Conservation (phyloP, 2,888 invertebrate species). For the Xestoiulus laeticollis region DNA sequence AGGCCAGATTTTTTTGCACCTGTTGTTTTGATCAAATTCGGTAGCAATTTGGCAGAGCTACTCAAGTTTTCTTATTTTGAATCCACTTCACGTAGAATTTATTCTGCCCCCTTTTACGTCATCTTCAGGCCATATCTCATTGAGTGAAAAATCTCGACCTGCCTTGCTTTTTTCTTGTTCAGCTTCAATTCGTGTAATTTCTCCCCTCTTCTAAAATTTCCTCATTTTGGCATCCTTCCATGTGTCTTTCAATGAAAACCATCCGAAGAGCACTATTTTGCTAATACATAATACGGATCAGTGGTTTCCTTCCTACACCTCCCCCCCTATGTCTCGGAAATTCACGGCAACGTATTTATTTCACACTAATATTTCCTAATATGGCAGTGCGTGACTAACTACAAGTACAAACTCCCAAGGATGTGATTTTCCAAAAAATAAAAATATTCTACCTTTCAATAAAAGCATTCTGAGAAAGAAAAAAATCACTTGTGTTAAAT, state of each 20-base stretch:
- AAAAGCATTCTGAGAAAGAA: too few relatives aligned
- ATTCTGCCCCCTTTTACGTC: not conserved
- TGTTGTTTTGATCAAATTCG: conserved; percentile 37
- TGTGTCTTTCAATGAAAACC: conserved; percentile 41
- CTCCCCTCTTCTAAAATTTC: conserved; percentile 30
- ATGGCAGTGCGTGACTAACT: conserved; percentile 31
- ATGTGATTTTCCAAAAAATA: not conserved
- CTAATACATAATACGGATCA: conserved; percentile 24
- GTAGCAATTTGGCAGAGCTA: not conserved
- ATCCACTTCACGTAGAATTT: not conserved
- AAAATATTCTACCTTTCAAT: too few relatives aligned
- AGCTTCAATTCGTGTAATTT: not conserved
- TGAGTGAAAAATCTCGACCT: not conserved
- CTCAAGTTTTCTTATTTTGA: not conserved
- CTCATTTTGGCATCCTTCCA: conserved; percentile 9
- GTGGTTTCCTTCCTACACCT: conserved; percentile 10
- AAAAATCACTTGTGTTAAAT: too few relatives aligned
- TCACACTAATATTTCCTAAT: conserved; percentile 22
- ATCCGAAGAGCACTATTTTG: conserved; percentile 41
- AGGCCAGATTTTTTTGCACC: conserved; percentile 34
- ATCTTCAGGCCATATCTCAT: not conserved
- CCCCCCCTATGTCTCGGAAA: conserved; percentile 14
- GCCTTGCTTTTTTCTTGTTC: not conserved
- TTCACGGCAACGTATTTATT: conserved; percentile 31
- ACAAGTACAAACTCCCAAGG: not conserved